A percentile compares a stretch with the other conserved stretches of the same genome.
Conservation (phyloP, 2,113 vertebrate species). For the Pterocles orientalis region DNA sequence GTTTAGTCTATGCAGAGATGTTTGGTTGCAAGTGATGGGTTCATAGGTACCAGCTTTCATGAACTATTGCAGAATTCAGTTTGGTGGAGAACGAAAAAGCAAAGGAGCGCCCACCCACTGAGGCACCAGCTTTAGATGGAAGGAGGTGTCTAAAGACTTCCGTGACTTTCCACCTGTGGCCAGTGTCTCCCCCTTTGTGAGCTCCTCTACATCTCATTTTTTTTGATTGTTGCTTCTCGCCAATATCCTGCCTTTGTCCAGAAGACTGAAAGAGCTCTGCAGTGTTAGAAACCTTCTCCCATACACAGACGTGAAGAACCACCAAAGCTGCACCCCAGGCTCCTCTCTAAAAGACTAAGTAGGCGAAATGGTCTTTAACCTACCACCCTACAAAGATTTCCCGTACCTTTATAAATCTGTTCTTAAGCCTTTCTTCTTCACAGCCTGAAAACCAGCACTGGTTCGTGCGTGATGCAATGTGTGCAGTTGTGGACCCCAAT, state of each 20-base stretch:
- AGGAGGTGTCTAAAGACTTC: neutral
- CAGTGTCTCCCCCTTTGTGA: neutral
- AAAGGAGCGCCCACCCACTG: neutral
- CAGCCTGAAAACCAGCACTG: neutral
- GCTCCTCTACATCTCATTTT: neutral
- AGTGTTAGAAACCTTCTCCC: neutral
- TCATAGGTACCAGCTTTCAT: neutral
- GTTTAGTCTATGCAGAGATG: neutral
- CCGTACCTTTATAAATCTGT: neutral
- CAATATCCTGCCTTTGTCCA: neutral
- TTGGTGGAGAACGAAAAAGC: neutral
- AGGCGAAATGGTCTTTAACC: neutral
- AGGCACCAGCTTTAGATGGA: neutral
- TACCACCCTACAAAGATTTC: neutral
- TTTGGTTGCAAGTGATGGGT: neutral
- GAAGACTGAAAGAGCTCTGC: neutral
- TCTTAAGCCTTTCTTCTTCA: neutral
- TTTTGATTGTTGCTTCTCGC: neutral
- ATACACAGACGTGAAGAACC: neutral
- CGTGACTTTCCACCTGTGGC: neutral
- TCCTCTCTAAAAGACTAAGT: neutral
- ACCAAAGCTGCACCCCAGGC: neutral
- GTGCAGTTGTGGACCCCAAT: neutral
- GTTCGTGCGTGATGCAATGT: fast-evolving
- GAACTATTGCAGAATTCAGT: neutral